Conservation (phyloP, 2,888 invertebrate genomes). For the Sipunculus nudus region DNA sequence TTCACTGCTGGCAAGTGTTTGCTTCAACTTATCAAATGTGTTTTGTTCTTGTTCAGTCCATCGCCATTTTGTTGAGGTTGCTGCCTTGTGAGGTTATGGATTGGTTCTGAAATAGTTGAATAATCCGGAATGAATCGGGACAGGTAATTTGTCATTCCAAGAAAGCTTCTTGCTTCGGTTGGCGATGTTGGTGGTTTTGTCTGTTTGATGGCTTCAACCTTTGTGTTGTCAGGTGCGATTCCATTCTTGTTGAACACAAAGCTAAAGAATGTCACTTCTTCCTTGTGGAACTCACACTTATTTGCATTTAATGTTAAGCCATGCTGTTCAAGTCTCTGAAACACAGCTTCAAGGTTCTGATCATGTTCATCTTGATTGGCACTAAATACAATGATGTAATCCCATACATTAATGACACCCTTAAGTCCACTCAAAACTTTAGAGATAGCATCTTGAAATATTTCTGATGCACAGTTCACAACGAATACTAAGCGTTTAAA, state of each 20-base stretch:
- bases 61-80: constrained; percentile 29
- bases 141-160: constrained; percentile 42
- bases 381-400: constrained; percentile 25
- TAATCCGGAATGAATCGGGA: constrained; percentile 42
- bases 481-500: constrained; percentile 32
- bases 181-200: constrained; percentile 33
- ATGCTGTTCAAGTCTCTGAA: constrained; percentile 22
- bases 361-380: constrained; percentile 8
- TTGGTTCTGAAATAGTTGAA: constrained; percentile 36
- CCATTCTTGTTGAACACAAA: constrained; percentile 11
- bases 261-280: not conserved
- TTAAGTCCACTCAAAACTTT: constrained; percentile 11
- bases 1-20: not conserved
- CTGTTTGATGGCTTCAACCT: constrained; percentile 37
- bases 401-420: constrained; percentile 15
- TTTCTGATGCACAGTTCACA: constrained; percentile 16
- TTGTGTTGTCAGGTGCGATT: constrained; percentile 32
- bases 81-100: constrained; percentile 37
- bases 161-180: constrained; percentile 37
- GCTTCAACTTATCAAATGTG: constrained; percentile 32
- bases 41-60: constrained; percentile 32
- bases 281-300: constrained; percentile 21
- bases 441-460: constrained; percentile 19
- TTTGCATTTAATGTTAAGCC: constrained; percentile 22
- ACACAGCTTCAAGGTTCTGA: not conserved